Percentiles rank a stretch among this genome's conserved stretches.
Evolutionary conservation across 2,888 invertebrate genomes (phyloP).

Genomic region (Ametastegia equiseti): DNA sequence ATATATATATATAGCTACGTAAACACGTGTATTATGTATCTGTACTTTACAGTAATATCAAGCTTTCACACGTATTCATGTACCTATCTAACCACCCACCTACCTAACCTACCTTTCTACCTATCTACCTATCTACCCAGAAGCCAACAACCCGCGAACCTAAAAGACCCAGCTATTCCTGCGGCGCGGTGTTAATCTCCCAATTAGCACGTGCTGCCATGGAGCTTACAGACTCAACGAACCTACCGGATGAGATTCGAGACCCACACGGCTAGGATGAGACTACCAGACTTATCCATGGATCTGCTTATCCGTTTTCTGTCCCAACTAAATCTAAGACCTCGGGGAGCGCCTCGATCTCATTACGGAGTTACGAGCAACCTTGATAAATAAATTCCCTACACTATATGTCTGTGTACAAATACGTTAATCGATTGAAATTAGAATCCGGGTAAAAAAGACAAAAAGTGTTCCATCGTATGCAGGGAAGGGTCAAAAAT

Average conservation of each 20-base stretch:
- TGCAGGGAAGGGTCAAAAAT: too few relatives aligned
- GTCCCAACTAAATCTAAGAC: slow-evolving; percentile 4
- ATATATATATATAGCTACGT: not conserved
- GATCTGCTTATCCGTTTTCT: slow-evolving; percentile 40
- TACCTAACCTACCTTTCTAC: too few relatives aligned
- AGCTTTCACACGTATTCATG: too few relatives aligned
- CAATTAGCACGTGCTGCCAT: slow-evolving; percentile 50
- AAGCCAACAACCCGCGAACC: slow-evolving; percentile 31
- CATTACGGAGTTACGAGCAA: slow-evolving; percentile 1
- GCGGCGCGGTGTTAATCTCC: slow-evolving; percentile 50
- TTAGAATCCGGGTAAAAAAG: too few relatives aligned
- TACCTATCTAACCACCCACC: too few relatives aligned
- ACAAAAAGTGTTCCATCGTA: too few relatives aligned
- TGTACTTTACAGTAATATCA: not conserved
- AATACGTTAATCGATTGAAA: not conserved
- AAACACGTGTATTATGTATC: not conserved
- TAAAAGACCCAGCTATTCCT: slow-evolving; percentile 18
- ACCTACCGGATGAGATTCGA: slow-evolving; percentile 50
- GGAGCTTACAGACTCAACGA: slow-evolving; percentile 46
- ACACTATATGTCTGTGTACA: not conserved
- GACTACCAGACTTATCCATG: slow-evolving; percentile 39
- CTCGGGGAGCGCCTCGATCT: slow-evolving; percentile 19
- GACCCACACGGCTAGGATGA: slow-evolving; percentile 50
- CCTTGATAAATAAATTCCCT: not conserved
- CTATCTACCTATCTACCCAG: not conserved